Percentiles rank a stretch among this genome's conserved stretches.
These are phyloP conservation scores for Campaea margaritaria DNA, from an alignment of 2,888 invertebrate genomes.

Conservation along the genomic window DNA sequence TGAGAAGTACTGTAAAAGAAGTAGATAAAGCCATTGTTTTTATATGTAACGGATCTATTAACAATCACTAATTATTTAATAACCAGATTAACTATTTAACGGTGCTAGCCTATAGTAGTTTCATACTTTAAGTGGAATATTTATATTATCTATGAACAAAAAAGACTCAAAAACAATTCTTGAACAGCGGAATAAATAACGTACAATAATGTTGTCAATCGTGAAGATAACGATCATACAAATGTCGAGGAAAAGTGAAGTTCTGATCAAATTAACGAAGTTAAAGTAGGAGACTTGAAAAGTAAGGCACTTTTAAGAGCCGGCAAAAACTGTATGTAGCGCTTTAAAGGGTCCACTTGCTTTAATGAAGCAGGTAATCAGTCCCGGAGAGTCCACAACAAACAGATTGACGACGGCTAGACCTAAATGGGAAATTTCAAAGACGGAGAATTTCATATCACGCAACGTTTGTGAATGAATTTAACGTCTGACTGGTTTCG, in stretches of 20 bases:
- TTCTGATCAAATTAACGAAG: conserved; percentile 7
- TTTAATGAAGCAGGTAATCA: conserved; percentile 80
- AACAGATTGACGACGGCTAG: conserved; percentile 39
- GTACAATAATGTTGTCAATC: neutral
- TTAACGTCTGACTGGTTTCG: conserved; percentile 4
- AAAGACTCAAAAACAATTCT: neutral
- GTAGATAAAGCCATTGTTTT: neutral
- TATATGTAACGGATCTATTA: no score
- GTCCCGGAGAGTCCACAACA: conserved; percentile 66
- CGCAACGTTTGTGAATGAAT: conserved; percentile 31
- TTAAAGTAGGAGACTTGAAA: conserved; percentile 12
- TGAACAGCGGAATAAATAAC: neutral
- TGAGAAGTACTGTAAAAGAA: neutral
- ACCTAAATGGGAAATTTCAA: conserved; percentile 32
- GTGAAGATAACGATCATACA: conserved; percentile 2
- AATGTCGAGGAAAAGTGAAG: neutral
- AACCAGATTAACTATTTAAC: no score
- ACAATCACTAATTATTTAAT: no score
- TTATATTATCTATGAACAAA: no score
- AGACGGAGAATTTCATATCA: conserved; percentile 39
- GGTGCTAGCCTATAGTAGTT: no score
- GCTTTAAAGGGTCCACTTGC: conserved; percentile 64
- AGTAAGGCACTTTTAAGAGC: conserved; percentile 17
- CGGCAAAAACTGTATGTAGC: conserved; percentile 51
- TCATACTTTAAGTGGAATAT: neutral